Base-by-base conservation (phyloP, 2,797 vertebrate genomes). In the Anguilla megastoma region DNA sequence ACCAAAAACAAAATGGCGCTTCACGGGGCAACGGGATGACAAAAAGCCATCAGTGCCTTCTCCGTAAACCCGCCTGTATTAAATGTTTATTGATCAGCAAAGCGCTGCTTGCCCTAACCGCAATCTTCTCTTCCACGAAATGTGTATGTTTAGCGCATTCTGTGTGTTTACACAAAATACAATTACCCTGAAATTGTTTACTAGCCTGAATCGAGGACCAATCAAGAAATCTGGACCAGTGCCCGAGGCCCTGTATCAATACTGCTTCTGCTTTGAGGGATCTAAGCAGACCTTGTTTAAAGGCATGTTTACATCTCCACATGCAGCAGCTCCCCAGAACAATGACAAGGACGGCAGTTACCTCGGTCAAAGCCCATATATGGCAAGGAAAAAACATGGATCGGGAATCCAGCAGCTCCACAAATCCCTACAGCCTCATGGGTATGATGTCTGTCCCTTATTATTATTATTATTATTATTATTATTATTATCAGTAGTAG, bases 151-250 rank as follows among this genome's bases (percentile, higher is more conserved):
- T 45, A 45, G 76, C 48, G 33, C n/a, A 85, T 60, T 48, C 16
- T 36, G 50, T 30, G 45, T 84, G 56, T 60, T 52, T 58, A 85
- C n/a, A 48, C 50, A 58, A 16, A 27, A 58, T 56, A 33, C n/a
- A 85, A 85, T 56, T 85, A 84, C 83, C 50, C 48, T 84, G 83
- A 58, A 84, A 84, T 54, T 30, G 54, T 54, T 84, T 52, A 9
- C n/a, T 84, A n/a, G 41, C 76, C 41, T 5, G 6, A 80, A 80
- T 48, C 76, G 14, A 80, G 33, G 41, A 80, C 48, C 76, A 80
- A 45, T 80, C 76, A 80, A 21, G 14, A 41, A 48, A 80, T 6
- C 36, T 80, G 76, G 76, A 48, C 1, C 33, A 12, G 33, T 45
- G 76, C 76, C 76, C 18, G 24, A 80, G 18, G 16, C 41, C 16